Evolutionary conservation across 2,797 vertebrate species (phyloP), one percentile per base, ranked within the genome.

Genomic region (Ibycter americanus): DNA sequence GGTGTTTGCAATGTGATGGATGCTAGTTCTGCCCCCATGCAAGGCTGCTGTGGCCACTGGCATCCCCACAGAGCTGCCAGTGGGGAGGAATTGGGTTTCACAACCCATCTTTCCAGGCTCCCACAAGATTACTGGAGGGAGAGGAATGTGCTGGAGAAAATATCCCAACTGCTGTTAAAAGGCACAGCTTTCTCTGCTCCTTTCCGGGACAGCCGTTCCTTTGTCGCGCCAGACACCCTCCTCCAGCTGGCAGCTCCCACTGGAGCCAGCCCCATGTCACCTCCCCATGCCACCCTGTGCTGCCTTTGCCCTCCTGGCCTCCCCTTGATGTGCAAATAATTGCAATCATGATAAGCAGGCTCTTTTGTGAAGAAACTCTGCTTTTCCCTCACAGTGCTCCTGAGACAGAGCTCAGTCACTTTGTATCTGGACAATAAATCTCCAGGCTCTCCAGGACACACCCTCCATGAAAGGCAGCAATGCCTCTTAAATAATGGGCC

Each of bases 391-490:
- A 0, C 2, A 0, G 26, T 78, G 52, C 76, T 96, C 40, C 61
- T 73, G 49, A 34, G 82, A 68, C 84, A 51, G 87, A 89, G 40
- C 91, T 94, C 89, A 91, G 91, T 78, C 91, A 31, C 61, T 96
- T 93, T 67, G 6, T 96, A 93, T 96, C 94, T 95, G 87, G 77
- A 87, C 72, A 74, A 55, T 95, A 95, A 95, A 96, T 97, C 94
- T 95, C 84, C 55, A 40, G 71, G 62, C 87, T 95, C 82, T 79
- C 71, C 72, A 56, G 84, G 61, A 54, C 89, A 81, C 96, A 88
- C 93, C 94, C 94, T 18, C 81, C 63, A 31, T 9, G 14, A 44
- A n/a, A 83, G 74, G 79, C 84, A 91, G 78, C 63, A 49, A 34
- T 72, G 89, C 52, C 51, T 81, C 65, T 66, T 81, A 66, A 95